Percentiles rank a stretch among this genome's conserved stretches.
These are phyloP conservation scores for Vultur gryphus DNA, from an alignment of 2,797 vertebrate genomes.

Conservation along the genomic window DNA sequence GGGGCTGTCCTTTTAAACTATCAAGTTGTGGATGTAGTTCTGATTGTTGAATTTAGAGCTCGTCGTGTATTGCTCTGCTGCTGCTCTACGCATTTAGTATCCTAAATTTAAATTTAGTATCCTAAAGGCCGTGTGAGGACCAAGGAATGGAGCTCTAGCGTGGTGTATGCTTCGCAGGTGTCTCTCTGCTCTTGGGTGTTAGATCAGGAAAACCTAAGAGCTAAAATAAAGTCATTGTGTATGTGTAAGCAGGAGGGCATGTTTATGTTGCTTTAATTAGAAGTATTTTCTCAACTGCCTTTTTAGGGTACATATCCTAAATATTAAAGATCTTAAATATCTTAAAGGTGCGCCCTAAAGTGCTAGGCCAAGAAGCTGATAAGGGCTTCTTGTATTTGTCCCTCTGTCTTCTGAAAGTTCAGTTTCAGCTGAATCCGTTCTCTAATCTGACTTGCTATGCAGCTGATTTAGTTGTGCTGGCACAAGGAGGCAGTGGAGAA, in stretches of 20 bases:
- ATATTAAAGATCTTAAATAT: background rate
- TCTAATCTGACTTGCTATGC: background rate
- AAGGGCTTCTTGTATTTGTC: background rate
- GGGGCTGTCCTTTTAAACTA: background rate
- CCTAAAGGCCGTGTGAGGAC: background rate
- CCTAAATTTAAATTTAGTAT: background rate
- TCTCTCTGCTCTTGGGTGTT: background rate
- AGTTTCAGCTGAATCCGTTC: background rate
- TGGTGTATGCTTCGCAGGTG: background rate
- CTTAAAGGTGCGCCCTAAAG: background rate
- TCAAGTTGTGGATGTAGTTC: background rate
- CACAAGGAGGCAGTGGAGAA: background rate
- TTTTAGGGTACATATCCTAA: background rate
- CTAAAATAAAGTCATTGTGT: background rate
- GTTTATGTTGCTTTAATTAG: constrained; percentile 5
- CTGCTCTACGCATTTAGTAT: background rate
- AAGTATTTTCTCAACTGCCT: background rate
- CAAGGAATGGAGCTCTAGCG: background rate
- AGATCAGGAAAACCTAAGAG: constrained; percentile 6
- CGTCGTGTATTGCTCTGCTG: background rate
- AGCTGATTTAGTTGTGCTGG: background rate
- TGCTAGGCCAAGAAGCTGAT: background rate
- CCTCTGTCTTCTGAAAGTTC: background rate
- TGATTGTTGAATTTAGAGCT: background rate
- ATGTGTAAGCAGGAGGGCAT: background rate